Base-by-base conservation (phyloP, 2,113 vertebrate genomes). In the Sinocyclocheilus maitianheensis region DNA sequence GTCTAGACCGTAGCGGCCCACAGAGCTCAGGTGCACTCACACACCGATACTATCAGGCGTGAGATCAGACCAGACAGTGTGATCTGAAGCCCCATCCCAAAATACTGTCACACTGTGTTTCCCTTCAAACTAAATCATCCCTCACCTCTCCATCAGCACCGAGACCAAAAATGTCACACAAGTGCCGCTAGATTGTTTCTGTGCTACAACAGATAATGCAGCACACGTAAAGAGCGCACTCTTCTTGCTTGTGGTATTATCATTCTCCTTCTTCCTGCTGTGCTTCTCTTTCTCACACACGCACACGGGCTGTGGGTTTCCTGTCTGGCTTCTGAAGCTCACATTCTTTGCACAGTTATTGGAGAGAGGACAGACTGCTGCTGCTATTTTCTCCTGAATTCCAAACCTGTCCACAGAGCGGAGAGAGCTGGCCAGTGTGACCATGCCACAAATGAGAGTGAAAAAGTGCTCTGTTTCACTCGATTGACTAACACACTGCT, bases 301-400 rank as follows among this genome's bases (percentile, higher is more conserved):
- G 37, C 69, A 74, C 79, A 74, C 79, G 77, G 46, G 85, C 87
- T 69, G 53, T 86, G 65, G 30, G 78, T 92, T 90, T 91, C 88
- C 89, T 91, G 74, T 46, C 67, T 85, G 43, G 72, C 67, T 65
- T 85, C 37, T 79, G 63, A 55, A 63, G 55, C 86, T 81, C 89
- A 89, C 90, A 92, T 93, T 92, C 92, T 87, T 89, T 84, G 86
- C 60, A 67, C 65, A 3, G 62, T 71, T 91, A 83, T 87, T 90
- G 67, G 81, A 90, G 83, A 88, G 77, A 91, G 84, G 89, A 87
- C 83, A 63, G 74, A 85, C 87, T 60, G 53, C 30, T 85, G 85
- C 89, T 85, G 85, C 89, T 85, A 91, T 91, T 94, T 94, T 91
- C 92, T 93, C 72, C 75, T 89, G 89, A 78, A 94, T 94, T 92